Conservation (phyloP, 2,113 vertebrate species). For the Carassius auratus region DNA sequence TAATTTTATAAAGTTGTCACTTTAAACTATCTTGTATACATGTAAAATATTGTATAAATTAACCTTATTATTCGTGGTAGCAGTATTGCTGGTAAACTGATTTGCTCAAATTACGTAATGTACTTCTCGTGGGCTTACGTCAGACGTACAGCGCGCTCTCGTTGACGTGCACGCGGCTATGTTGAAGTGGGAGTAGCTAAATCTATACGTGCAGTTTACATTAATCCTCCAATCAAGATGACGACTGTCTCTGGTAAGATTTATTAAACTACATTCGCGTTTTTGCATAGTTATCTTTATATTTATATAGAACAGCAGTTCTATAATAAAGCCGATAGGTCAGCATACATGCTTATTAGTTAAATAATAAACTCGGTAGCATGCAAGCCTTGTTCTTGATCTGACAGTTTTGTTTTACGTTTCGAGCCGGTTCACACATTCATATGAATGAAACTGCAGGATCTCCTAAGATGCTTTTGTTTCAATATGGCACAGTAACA, state of each 20-base stretch:
- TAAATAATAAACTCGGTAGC: background rate
- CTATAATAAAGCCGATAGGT: background rate
- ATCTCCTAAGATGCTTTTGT: constrained; percentile 9
- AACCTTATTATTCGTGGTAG: background rate
- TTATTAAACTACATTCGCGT: background rate
- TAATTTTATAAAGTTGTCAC: background rate
- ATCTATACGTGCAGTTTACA: constrained; percentile 24
- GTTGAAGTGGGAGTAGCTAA: constrained; percentile 14
- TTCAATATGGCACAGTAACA: constrained; percentile 21
- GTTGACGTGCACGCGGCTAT: constrained; percentile 26
- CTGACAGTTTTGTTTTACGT: background rate
- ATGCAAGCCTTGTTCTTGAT: background rate
- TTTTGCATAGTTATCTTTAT: constrained; percentile 5
- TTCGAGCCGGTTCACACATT: background rate
- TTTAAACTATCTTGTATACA: background rate
- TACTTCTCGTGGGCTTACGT: background rate
- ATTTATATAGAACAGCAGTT: constrained; percentile 1
- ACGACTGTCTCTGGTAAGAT: constrained; percentile 6
- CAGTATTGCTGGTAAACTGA: background rate
- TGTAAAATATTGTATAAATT: background rate
- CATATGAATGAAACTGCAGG: background rate
- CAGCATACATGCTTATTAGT: background rate
- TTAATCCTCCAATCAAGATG: background rate
- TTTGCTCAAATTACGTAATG: background rate
- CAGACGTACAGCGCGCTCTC: constrained; percentile 32